Evolutionary conservation across 2,888 invertebrate genomes (phyloP).

Genomic region (Tenthredo amoena): DNA sequence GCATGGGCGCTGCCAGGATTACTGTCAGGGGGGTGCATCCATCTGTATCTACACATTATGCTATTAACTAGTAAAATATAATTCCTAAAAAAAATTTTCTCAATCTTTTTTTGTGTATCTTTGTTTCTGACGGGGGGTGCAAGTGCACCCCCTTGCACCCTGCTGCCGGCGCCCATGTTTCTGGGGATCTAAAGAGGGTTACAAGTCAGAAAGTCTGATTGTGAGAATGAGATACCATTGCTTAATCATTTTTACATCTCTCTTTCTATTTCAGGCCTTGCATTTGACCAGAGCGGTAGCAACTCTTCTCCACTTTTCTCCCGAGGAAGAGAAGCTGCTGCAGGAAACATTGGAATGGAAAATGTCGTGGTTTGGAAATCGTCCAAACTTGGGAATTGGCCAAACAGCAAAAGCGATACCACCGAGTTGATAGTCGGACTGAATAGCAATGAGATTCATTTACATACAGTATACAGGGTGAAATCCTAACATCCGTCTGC

Average conservation of each 20-base stretch:
- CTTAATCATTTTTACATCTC: neutral
- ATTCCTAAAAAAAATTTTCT: neutral
- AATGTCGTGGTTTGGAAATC: conserved; percentile 86
- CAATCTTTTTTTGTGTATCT: no score
- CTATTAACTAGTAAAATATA: no score
- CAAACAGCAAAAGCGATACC: conserved; percentile 81
- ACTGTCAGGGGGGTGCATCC: no score
- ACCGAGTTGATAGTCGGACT: conserved; percentile 80
- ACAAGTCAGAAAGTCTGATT: neutral
- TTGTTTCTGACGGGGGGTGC: no score
- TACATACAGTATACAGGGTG: conserved; percentile 31
- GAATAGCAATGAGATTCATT: conserved; percentile 43
- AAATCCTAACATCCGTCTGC: no score
- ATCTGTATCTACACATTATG: no score
- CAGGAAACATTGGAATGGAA: conserved; percentile 89
- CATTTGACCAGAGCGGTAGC: conserved; percentile 94
- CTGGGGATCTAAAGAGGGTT: conserved; percentile 36
- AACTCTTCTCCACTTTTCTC: conserved; percentile 89
- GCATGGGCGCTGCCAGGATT: neutral
- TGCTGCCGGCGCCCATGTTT: no score
- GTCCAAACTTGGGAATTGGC: conserved; percentile 81
- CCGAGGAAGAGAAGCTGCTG: conserved; percentile 92
- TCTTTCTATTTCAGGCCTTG: conserved; percentile 84
- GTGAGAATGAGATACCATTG: neutral
- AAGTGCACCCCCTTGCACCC: no score